phyloP scores from a whole-genome alignment of 2,888 invertebrate genomes.

The Drosophila neoperkinsi region DNA sequence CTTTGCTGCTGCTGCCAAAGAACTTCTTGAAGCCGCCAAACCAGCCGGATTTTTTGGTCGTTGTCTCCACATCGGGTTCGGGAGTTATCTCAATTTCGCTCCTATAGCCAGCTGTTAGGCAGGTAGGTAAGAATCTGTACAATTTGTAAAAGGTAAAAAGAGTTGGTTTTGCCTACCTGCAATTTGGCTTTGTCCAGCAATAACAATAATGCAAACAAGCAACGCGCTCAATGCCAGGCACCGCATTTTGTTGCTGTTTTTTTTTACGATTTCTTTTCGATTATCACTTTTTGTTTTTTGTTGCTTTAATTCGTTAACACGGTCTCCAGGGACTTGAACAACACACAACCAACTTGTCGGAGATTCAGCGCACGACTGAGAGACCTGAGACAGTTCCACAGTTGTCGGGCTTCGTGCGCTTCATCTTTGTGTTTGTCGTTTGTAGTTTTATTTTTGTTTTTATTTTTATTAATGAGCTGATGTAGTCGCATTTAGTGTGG shows the following conservation, averaged over 20 bases:
- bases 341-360: conserved; percentile 61
- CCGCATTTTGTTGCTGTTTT: conserved; percentile 67
- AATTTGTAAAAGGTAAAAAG: neutral
- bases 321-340: neutral
- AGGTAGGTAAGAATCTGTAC: neutral
- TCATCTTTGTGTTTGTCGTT: conserved; percentile 16
- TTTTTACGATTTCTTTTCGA: conserved; percentile 26
- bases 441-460: conserved; percentile 25
- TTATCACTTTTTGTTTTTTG: conserved; percentile 52
- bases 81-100: conserved; percentile 81
- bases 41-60: conserved; percentile 80
- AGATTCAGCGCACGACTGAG: conserved; percentile 73
- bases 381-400: conserved; percentile 26
- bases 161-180: conserved; percentile 70
- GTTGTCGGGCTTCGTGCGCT: conserved; percentile 33
- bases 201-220: conserved; percentile 55
- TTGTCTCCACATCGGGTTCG: conserved; percentile 72
- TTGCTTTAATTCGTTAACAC: conserved; percentile 4
- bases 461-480: conserved; percentile 68
- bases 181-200: conserved; percentile 70
- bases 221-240: conserved; percentile 67
- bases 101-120: conserved; percentile 68
- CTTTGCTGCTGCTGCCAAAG: conserved; percentile 66
- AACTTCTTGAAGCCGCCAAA: conserved; percentile 82
- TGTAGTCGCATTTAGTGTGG: conserved; percentile 44